phyloP scores from a whole-genome alignment of 2,797 vertebrate genomes.

The Coregonus ussuriensis region DNA sequence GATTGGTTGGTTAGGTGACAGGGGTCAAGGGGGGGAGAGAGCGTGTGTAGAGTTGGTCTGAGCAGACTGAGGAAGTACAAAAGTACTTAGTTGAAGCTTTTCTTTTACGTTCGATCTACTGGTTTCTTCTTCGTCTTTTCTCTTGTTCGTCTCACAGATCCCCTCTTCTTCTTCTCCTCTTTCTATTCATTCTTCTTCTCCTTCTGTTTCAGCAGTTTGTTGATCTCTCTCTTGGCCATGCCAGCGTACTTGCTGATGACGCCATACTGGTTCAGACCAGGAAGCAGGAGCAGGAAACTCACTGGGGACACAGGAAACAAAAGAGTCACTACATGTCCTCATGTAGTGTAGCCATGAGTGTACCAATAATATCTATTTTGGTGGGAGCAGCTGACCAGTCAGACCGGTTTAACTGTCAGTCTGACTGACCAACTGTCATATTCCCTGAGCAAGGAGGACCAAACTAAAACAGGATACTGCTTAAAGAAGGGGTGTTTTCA shows the following conservation, averaged over 20 bases:
- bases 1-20: conserved; percentile 7
- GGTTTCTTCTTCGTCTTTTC: background rate
- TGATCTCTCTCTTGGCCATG: conserved; percentile 96
- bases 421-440: background rate
- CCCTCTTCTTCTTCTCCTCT: background rate
- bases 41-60: conserved; percentile 22
- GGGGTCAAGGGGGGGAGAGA: conserved; percentile 7
- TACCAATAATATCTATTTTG: too few species aligned
- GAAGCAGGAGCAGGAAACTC: conserved; percentile 88
- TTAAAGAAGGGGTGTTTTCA: too few species aligned
- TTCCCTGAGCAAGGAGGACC: background rate
- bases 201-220: conserved; percentile 97
- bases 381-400: too few species aligned
- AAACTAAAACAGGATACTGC: too few species aligned
- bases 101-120: background rate
- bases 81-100: conserved; percentile 1
- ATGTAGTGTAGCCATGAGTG: background rate
- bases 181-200: conserved; percentile 95
- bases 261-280: conserved; percentile 93
- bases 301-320: conserved; percentile 70
- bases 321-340: background rate
- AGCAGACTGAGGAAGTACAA: conserved; percentile 17
- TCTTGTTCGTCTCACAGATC: background rate
- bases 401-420: background rate
- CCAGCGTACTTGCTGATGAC: conserved; percentile 90